Evolutionary conservation across 2,113 vertebrate species (phyloP).

Genomic region (Caranx melampygus): DNA sequence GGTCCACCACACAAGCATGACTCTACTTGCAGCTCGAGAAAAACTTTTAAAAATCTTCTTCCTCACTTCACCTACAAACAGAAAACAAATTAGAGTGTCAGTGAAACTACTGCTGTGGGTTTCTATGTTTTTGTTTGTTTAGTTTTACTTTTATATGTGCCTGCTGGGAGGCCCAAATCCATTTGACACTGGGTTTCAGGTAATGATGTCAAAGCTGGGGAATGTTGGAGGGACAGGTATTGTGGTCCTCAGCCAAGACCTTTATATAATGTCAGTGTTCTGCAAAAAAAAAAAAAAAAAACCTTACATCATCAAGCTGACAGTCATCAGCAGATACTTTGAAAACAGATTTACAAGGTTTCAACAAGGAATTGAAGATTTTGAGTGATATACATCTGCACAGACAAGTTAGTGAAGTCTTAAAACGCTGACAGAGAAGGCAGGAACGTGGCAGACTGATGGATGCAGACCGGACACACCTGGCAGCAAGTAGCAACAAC

Average conservation of each 20-base stretch:
- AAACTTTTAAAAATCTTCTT: conserved; percentile 36
- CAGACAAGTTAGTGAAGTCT: conserved; percentile 49
- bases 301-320: not conserved
- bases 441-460: conserved; percentile 20
- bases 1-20: conserved; percentile 63
- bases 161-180: conserved; percentile 26
- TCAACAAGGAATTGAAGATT: not conserved
- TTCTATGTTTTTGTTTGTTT: not conserved
- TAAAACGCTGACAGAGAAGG: not conserved
- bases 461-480: conserved; percentile 13
- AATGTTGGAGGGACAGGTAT: conserved; percentile 71
- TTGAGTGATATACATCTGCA: not conserved
- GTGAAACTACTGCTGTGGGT: conserved; percentile 2
- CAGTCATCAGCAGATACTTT: not conserved
- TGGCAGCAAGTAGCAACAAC: conserved; percentile 36
- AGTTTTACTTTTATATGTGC: conserved; percentile 11
- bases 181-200: conserved; percentile 64
- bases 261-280: conserved; percentile 37
- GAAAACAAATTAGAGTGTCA: not conserved
- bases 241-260: conserved; percentile 23
- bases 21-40: conserved; percentile 65
- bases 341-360: not conserved
- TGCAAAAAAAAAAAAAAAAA: not conserved
- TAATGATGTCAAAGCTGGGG: conserved; percentile 72
- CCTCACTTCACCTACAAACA: conserved; percentile 15